phyloP scores from a whole-genome alignment of 2,113 vertebrate species.

The Xiphias gladius region DNA sequence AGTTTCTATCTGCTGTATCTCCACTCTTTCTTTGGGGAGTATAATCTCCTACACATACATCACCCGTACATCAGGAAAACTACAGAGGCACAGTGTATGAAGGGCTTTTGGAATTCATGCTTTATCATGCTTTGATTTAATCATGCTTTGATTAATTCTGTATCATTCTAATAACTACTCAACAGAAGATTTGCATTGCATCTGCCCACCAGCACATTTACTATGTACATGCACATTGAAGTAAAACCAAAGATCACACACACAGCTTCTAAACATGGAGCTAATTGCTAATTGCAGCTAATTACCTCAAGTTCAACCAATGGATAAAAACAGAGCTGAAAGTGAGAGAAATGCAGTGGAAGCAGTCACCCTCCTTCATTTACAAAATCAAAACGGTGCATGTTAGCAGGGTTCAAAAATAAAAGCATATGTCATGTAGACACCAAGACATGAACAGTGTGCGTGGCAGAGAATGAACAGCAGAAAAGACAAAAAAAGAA shows the following conservation, averaged over 20 bases:
- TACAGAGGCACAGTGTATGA: too few species aligned
- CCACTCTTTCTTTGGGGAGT: conserved; percentile 1
- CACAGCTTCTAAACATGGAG: conserved; percentile 13
- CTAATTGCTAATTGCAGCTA: too few species aligned
- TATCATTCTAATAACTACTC: not conserved
- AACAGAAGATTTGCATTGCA: conserved; percentile 18
- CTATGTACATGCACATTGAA: conserved; percentile 8
- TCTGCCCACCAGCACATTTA: conserved; percentile 16
- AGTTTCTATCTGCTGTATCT: conserved; percentile 26
- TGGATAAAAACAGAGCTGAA: conserved; percentile 36
- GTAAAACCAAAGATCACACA: conserved; percentile 13
- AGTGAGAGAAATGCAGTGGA: conserved; percentile 69
- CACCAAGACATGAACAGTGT: conserved; percentile 31
- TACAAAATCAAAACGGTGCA: conserved; percentile 65
- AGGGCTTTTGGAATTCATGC: not conserved
- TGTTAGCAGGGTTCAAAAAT: conserved; percentile 65
- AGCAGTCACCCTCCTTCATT: conserved; percentile 62
- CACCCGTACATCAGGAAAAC: not conserved
- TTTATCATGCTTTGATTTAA: conserved; percentile 2
- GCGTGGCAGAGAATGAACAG: conserved; percentile 27
- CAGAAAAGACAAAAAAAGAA: not conserved
- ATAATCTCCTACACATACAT: not conserved
- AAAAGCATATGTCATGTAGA: conserved; percentile 67
- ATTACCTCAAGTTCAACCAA: conserved; percentile 43
- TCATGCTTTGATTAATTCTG: conserved; percentile 3